These are phyloP conservation scores for Maniola hyperantus DNA, from an alignment of 2,888 invertebrate species.

Conservation along the genomic window DNA sequence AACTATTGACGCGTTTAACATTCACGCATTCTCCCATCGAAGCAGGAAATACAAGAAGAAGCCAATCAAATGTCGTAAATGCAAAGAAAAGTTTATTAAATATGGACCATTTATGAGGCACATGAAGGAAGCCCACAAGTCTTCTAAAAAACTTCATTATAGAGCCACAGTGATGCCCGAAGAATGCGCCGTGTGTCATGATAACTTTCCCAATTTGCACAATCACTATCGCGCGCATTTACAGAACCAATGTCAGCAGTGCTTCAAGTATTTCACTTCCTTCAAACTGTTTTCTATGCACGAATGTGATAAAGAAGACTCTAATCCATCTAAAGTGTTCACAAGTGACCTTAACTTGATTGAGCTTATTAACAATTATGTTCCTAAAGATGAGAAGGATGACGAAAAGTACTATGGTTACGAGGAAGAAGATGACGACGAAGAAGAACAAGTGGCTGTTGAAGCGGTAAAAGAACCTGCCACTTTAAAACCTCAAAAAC, in stretches of 20 bases:
- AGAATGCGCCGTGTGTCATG: conserved; percentile 83
- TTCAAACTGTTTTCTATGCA: conserved; percentile 62
- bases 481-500: not conserved
- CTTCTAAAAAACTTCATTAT: conserved; percentile 69
- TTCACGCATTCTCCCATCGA: conserved; percentile 76
- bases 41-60: conserved; percentile 73
- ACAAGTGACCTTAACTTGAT: conserved; percentile 60
- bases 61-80: conserved; percentile 72
- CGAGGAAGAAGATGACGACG: conserved; percentile 62
- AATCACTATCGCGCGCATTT: conserved; percentile 84
- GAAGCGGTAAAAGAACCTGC: conserved; percentile 37
- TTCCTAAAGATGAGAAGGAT: conserved; percentile 68
- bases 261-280: conserved; percentile 73
- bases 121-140: conserved; percentile 68
- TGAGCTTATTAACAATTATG: conserved; percentile 63
- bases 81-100: conserved; percentile 70
- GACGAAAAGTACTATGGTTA: conserved; percentile 73
- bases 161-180: conserved; percentile 73
- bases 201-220: conserved; percentile 82
- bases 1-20: conserved; percentile 75
- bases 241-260: conserved; percentile 78
- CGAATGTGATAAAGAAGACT: conserved; percentile 64
- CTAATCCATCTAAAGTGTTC: conserved; percentile 68
- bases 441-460: conserved; percentile 42
- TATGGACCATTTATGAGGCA: conserved; percentile 76